Evolutionary conservation across 2,888 invertebrate species (phyloP).

Genomic region (Papilio gigon): DNA sequence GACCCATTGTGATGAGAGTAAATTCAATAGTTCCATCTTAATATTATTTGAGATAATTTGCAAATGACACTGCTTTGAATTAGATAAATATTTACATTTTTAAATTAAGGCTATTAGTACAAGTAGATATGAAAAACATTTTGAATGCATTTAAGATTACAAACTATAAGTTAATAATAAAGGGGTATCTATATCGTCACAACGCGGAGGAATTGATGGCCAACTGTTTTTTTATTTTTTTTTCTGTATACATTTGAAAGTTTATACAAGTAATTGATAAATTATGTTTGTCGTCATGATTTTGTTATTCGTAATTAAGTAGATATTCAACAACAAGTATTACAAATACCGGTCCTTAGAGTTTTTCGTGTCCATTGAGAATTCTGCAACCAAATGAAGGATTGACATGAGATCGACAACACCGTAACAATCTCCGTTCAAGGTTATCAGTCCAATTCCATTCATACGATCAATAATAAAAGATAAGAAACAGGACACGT

Average conservation of each 20-base stretch:
- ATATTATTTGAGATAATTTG: not conserved
- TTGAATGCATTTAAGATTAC: not conserved
- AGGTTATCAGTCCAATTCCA: constrained; percentile 57
- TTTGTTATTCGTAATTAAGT: not conserved
- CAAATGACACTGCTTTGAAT: not conserved
- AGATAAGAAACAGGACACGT: constrained; percentile 75
- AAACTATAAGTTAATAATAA: not conserved
- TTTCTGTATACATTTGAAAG: not conserved
- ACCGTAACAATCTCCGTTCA: constrained; percentile 42
- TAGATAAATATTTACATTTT: constrained; percentile 7
- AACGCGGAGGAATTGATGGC: not conserved
- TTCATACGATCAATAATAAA: constrained; percentile 60
- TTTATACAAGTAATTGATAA: no score
- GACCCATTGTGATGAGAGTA: constrained; percentile 3
- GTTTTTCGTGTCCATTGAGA: not conserved
- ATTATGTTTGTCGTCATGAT: no score
- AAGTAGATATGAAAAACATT: not conserved
- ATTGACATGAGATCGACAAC: constrained; percentile 33
- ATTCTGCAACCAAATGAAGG: constrained; percentile 21
- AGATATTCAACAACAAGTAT: not conserved
- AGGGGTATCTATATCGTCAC: not conserved
- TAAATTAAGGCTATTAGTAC: not conserved
- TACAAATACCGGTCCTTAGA: not conserved
- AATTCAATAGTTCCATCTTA: not conserved
- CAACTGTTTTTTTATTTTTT: not conserved